Conservation (phyloP, 2,113 vertebrate species). For the Halichoerus grypus region DNA sequence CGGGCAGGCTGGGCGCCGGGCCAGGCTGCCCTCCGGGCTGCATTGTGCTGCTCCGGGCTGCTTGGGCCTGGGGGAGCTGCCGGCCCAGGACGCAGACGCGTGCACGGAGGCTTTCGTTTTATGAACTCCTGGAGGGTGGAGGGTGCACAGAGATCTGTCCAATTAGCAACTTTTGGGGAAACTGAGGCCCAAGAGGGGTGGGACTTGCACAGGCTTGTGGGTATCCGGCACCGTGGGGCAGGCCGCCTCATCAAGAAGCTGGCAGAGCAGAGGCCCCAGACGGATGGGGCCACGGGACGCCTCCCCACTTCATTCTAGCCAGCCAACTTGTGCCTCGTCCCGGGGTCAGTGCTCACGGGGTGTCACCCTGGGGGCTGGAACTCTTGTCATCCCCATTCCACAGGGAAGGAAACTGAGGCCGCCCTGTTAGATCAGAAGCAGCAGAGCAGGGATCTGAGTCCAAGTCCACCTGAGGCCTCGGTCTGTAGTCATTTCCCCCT, state of each 20-base stretch:
- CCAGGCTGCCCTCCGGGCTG: neutral
- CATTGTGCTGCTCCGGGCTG: neutral
- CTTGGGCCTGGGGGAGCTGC: neutral
- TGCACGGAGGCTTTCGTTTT: neutral
- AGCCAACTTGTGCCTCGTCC: fast-evolving
- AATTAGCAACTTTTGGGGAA: neutral
- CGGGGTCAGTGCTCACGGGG: neutral
- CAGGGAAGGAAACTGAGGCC: neutral
- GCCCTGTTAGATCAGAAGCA: neutral
- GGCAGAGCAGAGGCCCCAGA: neutral
- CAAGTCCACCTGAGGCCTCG: neutral
- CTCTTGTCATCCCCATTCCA: neutral
- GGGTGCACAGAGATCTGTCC: neutral
- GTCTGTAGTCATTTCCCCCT: neutral
- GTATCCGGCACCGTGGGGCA: neutral
- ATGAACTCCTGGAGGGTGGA: neutral
- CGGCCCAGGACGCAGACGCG: fast-evolving
- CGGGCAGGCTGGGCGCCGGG: fast-evolving
- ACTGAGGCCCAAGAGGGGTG: neutral
- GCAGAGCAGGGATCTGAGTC: neutral
- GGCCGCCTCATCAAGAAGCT: neutral
- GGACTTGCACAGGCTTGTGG: neutral
- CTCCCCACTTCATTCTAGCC: neutral
- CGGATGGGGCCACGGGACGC: fast-evolving
- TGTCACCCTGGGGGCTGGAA: neutral